Evolutionary conservation across 2,797 vertebrate genomes (phyloP), one percentile per base, ranked within the genome.

Genomic region (Scolopax rusticola): DNA sequence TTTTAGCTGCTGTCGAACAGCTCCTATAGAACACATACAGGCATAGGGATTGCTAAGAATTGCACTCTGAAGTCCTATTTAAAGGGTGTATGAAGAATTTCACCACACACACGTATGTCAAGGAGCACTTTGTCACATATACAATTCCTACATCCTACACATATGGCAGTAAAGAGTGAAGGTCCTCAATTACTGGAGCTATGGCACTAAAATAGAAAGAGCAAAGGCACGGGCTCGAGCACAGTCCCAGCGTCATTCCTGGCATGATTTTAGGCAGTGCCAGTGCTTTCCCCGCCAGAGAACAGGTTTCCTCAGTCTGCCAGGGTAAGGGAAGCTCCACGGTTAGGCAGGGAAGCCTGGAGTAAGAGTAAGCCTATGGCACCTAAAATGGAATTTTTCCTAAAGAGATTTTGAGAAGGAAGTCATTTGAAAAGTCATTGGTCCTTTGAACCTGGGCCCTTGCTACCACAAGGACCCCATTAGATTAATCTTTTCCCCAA

Each of bases 381-480:
- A 17, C n/a, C 56, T 82, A 60, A 93, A 73, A 83, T 41, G 64
- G 73, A 74, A 91, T 91, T 92, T 89, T 85, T 91, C 65, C 51
- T 41, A 14, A 73, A 81, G 56, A 83, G 50, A 70, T 83, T 13
- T 76, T 61, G 54, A 50, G 90, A 87, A 89, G 67, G 48, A 94
- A 51, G 41, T 81, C 3, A 82, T 93, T 25, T 73, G 30, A 89
- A 64, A 81, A 90, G 80, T 47, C 3, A 6, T 57, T 75, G 41
- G 69, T 95, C 61, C 65, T 91, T 90, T 86, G 73, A 91, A 84
- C 71, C 60, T 19, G 63, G 48, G 50, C 27, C 40, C 56, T 75
- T 67, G 51, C 30, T 73, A 53, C 68, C 43, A 65, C n/a, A 84
- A 81, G 65, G 89, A 76, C 32, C 30, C 45, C 33, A 50, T 77